These are phyloP conservation scores for Chrysina gloriosa DNA, from an alignment of 2,888 invertebrate species.

Conservation along the genomic window DNA sequence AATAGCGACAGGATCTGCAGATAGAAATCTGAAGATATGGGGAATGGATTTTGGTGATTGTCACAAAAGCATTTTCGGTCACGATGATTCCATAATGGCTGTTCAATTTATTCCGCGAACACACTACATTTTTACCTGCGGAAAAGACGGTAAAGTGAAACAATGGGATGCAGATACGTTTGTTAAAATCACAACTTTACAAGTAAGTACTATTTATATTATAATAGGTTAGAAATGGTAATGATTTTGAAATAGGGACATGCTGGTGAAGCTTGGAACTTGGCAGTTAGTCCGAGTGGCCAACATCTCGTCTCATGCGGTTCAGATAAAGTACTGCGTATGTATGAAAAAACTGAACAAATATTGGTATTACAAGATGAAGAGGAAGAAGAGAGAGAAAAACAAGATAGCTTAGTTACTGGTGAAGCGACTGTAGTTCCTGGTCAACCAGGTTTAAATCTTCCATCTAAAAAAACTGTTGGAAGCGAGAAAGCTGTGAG, in stretches of 20 bases:
- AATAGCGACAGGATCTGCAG: conserved; percentile 94
- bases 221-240: conserved; percentile 2
- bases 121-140: conserved; percentile 92
- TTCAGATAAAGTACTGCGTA: conserved; percentile 86
- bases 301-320: conserved; percentile 83
- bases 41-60: conserved; percentile 99
- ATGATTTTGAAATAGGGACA: conserved; percentile 73
- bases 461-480: conserved; percentile 90
- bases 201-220: conserved; percentile 68
- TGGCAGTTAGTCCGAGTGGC: conserved; percentile 86
- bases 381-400: conserved; percentile 86
- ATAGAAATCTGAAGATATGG: conserved; percentile 97
- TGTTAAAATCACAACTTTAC: conserved; percentile 87
- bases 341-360: conserved; percentile 89
- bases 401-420: conserved; percentile 77
- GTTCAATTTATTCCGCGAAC: conserved; percentile 90
- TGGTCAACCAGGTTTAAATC: conserved; percentile 75
- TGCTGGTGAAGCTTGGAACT: conserved; percentile 79
- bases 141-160: conserved; percentile 94
- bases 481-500: conserved; percentile 88
- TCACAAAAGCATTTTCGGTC: conserved; percentile 94
- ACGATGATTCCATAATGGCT: conserved; percentile 93
- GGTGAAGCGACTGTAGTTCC: conserved; percentile 78
- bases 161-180: conserved; percentile 97
- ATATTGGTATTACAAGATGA: conserved; percentile 93